Base-by-base conservation (phyloP, 2,888 invertebrate genomes). In the Agonopterix subpropinquella region DNA sequence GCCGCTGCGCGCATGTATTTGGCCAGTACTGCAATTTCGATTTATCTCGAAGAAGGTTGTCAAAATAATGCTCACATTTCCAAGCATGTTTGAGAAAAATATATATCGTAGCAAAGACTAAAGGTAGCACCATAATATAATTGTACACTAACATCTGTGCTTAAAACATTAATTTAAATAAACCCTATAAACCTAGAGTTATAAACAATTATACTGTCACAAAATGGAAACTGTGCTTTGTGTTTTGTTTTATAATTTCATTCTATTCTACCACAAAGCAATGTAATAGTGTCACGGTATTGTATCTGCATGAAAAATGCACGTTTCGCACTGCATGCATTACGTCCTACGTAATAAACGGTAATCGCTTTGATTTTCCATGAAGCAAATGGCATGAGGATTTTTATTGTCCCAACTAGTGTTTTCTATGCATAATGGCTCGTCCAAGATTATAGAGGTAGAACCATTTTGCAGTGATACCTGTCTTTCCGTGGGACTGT, bases 371-470 rank as follows among this genome's bases (percentile, higher is more conserved):
- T 78, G 64, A 74, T 82, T 84, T 79, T 81, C 80, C 73, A 77
- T 70, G 71, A 67, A 68, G 65, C 68, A 61, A 28, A 72, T 77
- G 68, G 73, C 56, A 51, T 54, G 69, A 72, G 65, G 75, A 78
- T 79, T 81, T 78, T 80, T 78, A 81, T 79, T 80, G 80, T 80
- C 68, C 70, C 67, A 70, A 70, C 74, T 68, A 64, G 67, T 69
- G 66, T 78, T 80, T 79, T 79, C 82, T 77, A 66, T 78, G 74
- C 73, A 78, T 85, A 86, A 85, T 85, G 66, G 67, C 57, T 64
- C 52, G 57, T 56, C 47, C 52, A 63, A 82, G 79, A 84, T 85
- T 85, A 84, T 70, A 82, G 81, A 70, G 62, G 58, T 64, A 68
- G 28, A 28, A 28, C 28, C 28, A 28, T 28, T 65, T 67, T 63